Evolutionary conservation across 2,888 invertebrate genomes (phyloP).

Genomic region (Eupelmus urozonus): DNA sequence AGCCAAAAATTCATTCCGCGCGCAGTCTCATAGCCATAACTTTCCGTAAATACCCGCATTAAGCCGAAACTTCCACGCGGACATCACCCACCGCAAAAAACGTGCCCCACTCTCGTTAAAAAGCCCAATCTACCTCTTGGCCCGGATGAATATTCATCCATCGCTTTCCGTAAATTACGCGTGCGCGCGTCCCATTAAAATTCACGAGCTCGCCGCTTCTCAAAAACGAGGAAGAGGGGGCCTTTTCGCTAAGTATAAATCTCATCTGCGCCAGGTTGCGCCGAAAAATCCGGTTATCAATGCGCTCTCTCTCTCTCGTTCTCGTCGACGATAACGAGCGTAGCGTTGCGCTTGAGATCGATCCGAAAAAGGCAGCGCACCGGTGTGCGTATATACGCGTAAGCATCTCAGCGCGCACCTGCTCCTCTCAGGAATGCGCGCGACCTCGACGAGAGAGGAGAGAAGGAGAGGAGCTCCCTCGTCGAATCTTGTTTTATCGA

Average conservation of each 20-base stretch:
- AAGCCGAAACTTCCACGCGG: neutral
- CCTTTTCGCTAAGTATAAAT: conserved; percentile 1
- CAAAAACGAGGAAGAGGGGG: neutral
- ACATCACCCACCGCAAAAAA: neutral
- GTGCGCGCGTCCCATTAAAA: conserved; percentile 27
- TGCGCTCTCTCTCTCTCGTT: neutral
- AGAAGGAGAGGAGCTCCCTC: neutral
- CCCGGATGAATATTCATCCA: conserved; percentile 45
- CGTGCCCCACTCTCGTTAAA: conserved; percentile 25
- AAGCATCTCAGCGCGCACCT: conserved; percentile 13
- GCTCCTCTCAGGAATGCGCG: neutral
- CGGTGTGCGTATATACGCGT: neutral
- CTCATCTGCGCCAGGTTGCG: conserved; percentile 9
- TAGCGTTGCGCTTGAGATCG: no score
- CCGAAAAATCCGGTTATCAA: conserved; percentile 51
- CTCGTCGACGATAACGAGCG: conserved; percentile 16
- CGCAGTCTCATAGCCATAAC: neutral
- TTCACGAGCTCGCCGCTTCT: conserved; percentile 22
- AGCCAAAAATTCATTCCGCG: neutral
- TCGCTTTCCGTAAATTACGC: conserved; percentile 35
- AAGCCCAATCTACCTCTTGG: neutral
- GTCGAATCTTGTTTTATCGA: neutral
- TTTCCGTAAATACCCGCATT: neutral
- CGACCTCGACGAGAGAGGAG: conserved; percentile 21
- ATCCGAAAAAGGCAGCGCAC: neutral